A percentile compares a stretch with the other conserved stretches of the same genome.
phyloP scores from a whole-genome alignment of 2,797 vertebrate species.

The Scyliorhinus canicula region DNA sequence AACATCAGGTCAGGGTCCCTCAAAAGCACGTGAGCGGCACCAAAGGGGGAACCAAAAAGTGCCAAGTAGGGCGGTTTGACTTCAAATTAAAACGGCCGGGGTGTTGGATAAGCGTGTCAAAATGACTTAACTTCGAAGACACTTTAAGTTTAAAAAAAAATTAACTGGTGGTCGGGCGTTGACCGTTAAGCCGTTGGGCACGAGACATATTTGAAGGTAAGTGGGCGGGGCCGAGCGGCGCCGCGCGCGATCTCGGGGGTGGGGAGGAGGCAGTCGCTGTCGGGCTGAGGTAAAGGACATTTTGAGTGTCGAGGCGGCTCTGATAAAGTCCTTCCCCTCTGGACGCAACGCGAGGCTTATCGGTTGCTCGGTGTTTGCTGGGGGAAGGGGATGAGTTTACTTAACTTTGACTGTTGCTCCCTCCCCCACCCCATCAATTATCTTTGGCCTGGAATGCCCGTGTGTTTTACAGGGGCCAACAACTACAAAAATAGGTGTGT shows the following conservation, averaged over 20 bases:
- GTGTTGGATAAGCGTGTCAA: neutral
- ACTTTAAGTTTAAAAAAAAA: neutral
- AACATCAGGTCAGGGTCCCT: neutral
- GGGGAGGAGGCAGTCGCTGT: neutral
- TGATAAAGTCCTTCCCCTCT: too few relatives aligned
- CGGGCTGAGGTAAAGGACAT: neutral
- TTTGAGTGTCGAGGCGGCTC: too few relatives aligned
- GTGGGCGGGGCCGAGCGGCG: neutral
- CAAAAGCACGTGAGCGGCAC: neutral
- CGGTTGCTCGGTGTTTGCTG: neutral
- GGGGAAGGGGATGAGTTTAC: neutral
- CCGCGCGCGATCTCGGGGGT: neutral
- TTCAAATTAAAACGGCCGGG: neutral
- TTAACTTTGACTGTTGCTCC: neutral
- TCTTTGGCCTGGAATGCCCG: neutral
- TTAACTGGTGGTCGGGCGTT: neutral
- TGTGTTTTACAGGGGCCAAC: neutral
- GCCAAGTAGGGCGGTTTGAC: neutral
- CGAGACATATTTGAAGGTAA: neutral
- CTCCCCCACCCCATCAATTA: rapidly evolving
- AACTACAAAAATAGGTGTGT: neutral
- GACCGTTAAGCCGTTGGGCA: neutral
- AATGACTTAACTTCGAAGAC: neutral
- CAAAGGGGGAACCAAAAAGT: neutral
- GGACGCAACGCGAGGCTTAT: too few relatives aligned